A percentile compares a stretch with the other conserved stretches of the same genome.
Conservation (phyloP, 1,140 invertebrate species). For the Drosophila quadrilineata region DNA sequence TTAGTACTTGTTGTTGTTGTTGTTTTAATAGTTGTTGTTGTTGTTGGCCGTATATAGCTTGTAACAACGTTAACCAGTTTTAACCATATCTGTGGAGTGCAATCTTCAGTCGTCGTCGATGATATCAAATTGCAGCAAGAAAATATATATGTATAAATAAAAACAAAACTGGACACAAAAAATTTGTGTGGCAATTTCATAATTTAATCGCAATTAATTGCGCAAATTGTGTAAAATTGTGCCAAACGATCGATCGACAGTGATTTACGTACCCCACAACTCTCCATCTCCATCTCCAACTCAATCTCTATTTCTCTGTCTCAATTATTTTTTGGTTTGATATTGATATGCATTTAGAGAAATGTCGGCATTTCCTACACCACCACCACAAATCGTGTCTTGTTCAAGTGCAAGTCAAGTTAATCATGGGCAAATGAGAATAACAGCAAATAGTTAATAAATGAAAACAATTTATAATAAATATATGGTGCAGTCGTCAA, state of each 20-base stretch:
- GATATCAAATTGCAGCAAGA: constrained; percentile 38
- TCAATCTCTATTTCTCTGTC: too few species aligned
- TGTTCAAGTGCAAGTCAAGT: constrained; percentile 57
- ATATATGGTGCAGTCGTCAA: constrained; percentile 30
- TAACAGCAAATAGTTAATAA: too few species aligned
- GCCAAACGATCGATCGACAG: constrained; percentile 8
- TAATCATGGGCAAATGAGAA: too few species aligned
- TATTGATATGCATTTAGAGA: constrained; percentile 6
- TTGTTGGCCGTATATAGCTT: constrained; percentile 26
- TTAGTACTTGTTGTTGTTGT: constrained; percentile 22
- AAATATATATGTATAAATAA: too few species aligned
- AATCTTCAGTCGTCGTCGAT: constrained; percentile 41
- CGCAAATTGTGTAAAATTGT: constrained; percentile 60
- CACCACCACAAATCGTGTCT: constrained; percentile 48
- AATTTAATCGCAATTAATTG: constrained; percentile 64
- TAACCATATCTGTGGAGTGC: constrained; percentile 32
- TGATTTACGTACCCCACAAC: constrained; percentile 64
- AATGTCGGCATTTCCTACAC: constrained; percentile 38
- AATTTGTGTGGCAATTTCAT: constrained; percentile 51
- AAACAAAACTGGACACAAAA: too few species aligned
- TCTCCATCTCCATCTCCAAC: too few species aligned
- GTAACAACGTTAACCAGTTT: constrained; percentile 29
- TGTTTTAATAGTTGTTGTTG: constrained; percentile 28
- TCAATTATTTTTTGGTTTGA: too few species aligned
- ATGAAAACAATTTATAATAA: constrained; percentile 28